These are phyloP conservation scores for Celastrina argiolus DNA, from an alignment of 2,888 invertebrate species.

Conservation along the genomic window DNA sequence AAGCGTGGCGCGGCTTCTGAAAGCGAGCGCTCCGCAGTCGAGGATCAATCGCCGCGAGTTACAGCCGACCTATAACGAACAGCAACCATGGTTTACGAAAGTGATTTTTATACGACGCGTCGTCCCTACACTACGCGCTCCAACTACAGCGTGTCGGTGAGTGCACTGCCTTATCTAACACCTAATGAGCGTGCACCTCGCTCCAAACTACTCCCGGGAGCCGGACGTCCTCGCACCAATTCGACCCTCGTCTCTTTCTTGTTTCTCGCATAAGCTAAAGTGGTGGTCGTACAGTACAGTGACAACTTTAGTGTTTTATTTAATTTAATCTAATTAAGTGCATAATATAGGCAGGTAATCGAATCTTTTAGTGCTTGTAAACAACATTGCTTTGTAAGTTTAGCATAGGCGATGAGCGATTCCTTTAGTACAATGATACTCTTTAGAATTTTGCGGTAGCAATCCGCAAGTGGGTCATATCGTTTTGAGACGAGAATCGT, in stretches of 20 bases:
- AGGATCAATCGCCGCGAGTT: slow-evolving; percentile 70
- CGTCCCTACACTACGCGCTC: slow-evolving; percentile 87
- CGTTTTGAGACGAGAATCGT: slow-evolving; percentile 57
- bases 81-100: slow-evolving; percentile 92
- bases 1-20: slow-evolving; percentile 48
- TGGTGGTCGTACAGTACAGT: slow-evolving; percentile 28
- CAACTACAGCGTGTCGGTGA: slow-evolving; percentile 88
- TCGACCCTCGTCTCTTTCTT: slow-evolving; percentile 53
- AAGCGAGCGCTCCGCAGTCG: slow-evolving; percentile 62
- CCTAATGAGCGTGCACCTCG: slow-evolving; percentile 58
- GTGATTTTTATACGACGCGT: slow-evolving; percentile 94
- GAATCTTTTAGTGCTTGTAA: slow-evolving; percentile 51
- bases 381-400: slow-evolving; percentile 61
- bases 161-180: slow-evolving; percentile 54
- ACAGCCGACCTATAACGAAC: slow-evolving; percentile 66
- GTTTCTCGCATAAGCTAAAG: slow-evolving; percentile 41
- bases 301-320: slow-evolving; percentile 15
- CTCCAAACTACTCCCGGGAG: slow-evolving; percentile 66
- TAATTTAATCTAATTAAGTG: neutral
- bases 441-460: slow-evolving; percentile 43
- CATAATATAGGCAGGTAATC: slow-evolving; percentile 16
- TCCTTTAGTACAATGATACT: slow-evolving; percentile 35
- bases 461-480: slow-evolving; percentile 66
- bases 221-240: slow-evolving; percentile 72
- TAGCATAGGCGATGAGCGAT: slow-evolving; percentile 32